These are phyloP conservation scores for Adelges cooleyi DNA, from an alignment of 1,140 invertebrate genomes.

Conservation along the genomic window DNA sequence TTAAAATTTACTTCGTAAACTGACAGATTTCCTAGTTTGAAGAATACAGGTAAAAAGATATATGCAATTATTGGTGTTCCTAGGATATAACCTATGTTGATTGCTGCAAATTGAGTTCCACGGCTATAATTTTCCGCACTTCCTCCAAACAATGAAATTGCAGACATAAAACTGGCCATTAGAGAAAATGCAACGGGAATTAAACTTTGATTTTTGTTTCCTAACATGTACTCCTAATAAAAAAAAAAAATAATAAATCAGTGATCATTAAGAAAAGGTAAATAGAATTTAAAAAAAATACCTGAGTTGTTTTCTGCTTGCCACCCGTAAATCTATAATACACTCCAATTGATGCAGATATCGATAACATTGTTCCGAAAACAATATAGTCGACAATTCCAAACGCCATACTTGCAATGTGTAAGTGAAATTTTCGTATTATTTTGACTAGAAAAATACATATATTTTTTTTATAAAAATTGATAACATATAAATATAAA, in stretches of 20 bases:
- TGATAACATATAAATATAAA: too few relatives aligned
- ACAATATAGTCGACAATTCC: slow-evolving; percentile 49
- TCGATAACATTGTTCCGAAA: slow-evolving; percentile 46
- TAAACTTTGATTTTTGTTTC: slow-evolving; percentile 63
- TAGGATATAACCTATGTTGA: slow-evolving; percentile 68
- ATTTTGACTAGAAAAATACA: too few relatives aligned
- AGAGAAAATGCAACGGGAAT: slow-evolving; percentile 71
- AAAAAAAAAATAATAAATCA: background rate
- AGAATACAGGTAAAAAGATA: slow-evolving; percentile 80
- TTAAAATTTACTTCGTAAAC: slow-evolving; percentile 55
- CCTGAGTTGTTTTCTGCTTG: slow-evolving; percentile 70
- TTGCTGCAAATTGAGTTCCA: slow-evolving; percentile 71
- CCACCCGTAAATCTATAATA: slow-evolving; percentile 77
- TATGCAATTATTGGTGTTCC: slow-evolving; percentile 68
- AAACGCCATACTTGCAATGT: too few relatives aligned
- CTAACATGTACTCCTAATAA: slow-evolving; percentile 67
- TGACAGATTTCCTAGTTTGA: slow-evolving; percentile 64
- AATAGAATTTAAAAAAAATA: slow-evolving; percentile 34
- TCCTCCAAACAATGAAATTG: slow-evolving; percentile 80
- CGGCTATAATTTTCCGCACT: slow-evolving; percentile 73
- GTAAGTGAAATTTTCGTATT: too few relatives aligned
- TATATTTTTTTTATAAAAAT: too few relatives aligned
- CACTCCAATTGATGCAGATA: slow-evolving; percentile 61
- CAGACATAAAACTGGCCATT: slow-evolving; percentile 91
- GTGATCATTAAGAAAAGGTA: background rate